Base-by-base conservation (phyloP, 1,140 invertebrate genomes). In the Drosophila willistoni region DNA sequence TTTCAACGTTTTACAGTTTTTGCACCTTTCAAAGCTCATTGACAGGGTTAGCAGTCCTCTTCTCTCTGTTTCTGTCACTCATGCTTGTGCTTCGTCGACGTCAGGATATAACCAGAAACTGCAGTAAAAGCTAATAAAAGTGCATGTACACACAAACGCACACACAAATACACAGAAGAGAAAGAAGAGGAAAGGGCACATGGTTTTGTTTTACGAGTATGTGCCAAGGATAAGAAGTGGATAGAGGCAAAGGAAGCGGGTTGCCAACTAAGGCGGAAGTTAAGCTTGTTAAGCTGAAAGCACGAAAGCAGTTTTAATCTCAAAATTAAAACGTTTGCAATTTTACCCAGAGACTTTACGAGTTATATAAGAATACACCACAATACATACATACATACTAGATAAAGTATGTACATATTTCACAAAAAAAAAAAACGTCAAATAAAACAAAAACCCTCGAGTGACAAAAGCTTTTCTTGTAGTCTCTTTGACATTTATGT, bases 321-420 rank as follows among this genome's bases (percentile, higher is more conserved):
- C 86, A 90, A 90, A 90, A 90, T 90, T 90, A 90, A 90, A 90
- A 90, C 85, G 85, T 90, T 90, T 90, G 86, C 82, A 78, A 81
- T 90, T 90, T 90, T 86, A 51, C 9, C 81, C 63, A 77, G 68
- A 55, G 71, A 74, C 79, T 87, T 90, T 90, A 90, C 86, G 86
- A 90, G 85, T 79, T 79, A 79, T 90, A 81, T 77, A 74, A 80
- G 17, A 22, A 51, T 51, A 51, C 12, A 51, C 44, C 44, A 51
- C 44, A 51, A 51, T 51, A 3, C 44, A 47, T 19, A 44, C 41
- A 47, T 17, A 47, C 36, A 47, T 19, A 47, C 14, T 36, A 36
- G 34, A 51, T 22, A 51, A 22, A 12, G 12, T 7, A 51, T 12
- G 19, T 22, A 51, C 3, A 25, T 22, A 22, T 19, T 19, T 51